Conservation (phyloP, 2,113 vertebrate species). For the Platysteira castanea region DNA sequence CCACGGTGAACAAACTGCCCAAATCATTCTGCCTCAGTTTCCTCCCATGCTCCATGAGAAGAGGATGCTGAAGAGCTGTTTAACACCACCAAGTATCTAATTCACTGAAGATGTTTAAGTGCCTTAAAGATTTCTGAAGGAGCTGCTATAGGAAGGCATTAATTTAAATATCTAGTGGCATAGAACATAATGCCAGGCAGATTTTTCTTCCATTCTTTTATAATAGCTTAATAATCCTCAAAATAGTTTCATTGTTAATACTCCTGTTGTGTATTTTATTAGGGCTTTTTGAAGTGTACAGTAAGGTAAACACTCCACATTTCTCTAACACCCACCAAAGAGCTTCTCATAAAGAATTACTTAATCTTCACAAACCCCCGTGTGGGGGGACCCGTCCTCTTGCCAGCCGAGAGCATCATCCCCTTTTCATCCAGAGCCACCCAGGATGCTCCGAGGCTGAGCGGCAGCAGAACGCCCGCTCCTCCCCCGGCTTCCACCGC, state of each 20-base stretch:
- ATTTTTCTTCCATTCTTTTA: conserved; percentile 39
- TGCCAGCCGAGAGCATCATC: accelerated
- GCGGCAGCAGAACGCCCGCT: background rate
- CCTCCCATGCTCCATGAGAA: accelerated
- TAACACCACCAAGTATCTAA: background rate
- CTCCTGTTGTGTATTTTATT: conserved; percentile 33
- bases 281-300: background rate
- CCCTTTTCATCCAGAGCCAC: background rate
- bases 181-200: background rate
- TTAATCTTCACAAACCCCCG: background rate
- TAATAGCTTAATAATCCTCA: conserved; percentile 42
- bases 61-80: background rate
- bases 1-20: accelerated
- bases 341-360: background rate
- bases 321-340: background rate
- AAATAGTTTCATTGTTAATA: conserved; percentile 6
- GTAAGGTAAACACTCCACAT: conserved; percentile 27
- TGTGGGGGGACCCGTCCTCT: background rate
- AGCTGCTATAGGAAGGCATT: conserved; percentile 19
- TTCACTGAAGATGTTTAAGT: background rate
- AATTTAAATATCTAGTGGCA: conserved; percentile 40
- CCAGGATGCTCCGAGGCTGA: background rate
- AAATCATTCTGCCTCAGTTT: conserved; percentile 3
- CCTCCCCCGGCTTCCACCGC: background rate
- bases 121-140: conserved; percentile 21